A percentile compares a stretch with the other conserved stretches of the same genome.
These are phyloP conservation scores for Caenorhabditis sp. DNA, from an alignment of 2,888 invertebrate genomes.

Conservation along the genomic window DNA sequence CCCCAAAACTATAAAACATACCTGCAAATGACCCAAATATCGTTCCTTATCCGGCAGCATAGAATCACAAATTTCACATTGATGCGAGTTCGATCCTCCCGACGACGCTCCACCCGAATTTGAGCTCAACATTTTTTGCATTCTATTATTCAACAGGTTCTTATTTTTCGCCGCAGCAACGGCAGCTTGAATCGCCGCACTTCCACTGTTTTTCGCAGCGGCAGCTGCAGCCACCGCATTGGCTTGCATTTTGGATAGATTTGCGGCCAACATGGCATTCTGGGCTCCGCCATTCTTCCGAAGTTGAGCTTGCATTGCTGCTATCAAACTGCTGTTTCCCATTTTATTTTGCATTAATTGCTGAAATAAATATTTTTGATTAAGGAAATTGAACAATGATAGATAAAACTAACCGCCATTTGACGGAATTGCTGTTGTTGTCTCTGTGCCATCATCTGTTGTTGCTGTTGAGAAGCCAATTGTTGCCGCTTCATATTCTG, in stretches of 20 bases:
- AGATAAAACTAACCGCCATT: constrained; percentile 9
- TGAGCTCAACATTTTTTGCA: not conserved
- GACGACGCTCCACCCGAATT: not conserved
- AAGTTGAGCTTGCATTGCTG: constrained; percentile 29
- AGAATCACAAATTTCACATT: constrained; percentile 68
- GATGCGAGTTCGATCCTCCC: not conserved
- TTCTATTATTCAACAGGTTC: not conserved
- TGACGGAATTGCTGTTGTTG: constrained; percentile 39
- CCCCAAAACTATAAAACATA: not conserved
- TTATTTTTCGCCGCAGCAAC: constrained; percentile 10
- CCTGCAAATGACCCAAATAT: constrained; percentile 61
- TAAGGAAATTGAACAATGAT: constrained; percentile 4
- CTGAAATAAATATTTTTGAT: too few species aligned
- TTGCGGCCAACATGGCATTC: not conserved
- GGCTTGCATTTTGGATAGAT: not conserved
- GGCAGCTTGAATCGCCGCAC: constrained; percentile 11
- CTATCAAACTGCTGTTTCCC: constrained; percentile 8
- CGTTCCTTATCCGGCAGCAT: constrained; percentile 47
- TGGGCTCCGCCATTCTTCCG: constrained; percentile 7
- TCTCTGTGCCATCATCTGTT: constrained; percentile 6
- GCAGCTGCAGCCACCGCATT: not conserved
- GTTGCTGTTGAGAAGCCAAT: constrained; percentile 29
- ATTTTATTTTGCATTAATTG: constrained; percentile 9
- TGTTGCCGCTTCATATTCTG: constrained; percentile 13
- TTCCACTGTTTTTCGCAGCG: not conserved